Conservation (phyloP, 2,113 vertebrate genomes). For the Puffinus mauretanicus region DNA sequence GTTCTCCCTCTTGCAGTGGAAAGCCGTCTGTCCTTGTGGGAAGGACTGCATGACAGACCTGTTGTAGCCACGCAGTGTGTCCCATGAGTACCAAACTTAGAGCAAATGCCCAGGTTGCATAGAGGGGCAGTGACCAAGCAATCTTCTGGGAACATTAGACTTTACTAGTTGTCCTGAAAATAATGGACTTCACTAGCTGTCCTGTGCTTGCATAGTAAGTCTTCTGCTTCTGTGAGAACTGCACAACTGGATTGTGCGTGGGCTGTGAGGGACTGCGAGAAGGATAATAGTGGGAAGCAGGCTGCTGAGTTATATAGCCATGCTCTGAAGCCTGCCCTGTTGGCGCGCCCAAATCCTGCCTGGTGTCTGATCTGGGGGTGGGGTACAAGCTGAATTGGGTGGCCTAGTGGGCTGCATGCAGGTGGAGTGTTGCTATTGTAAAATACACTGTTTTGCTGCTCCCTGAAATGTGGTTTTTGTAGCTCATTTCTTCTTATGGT, state of each 20-base stretch:
- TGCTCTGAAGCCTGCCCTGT: not conserved
- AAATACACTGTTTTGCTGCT: not conserved
- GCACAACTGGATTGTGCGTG: not conserved
- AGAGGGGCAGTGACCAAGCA: not conserved
- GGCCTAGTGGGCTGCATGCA: not conserved
- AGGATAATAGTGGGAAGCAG: not conserved
- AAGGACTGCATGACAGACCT: accelerated
- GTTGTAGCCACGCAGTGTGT: not conserved
- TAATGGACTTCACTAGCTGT: accelerated
- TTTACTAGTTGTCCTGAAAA: not conserved
- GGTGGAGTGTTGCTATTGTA: not conserved
- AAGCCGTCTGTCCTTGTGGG: accelerated
- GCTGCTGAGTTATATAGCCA: not conserved
- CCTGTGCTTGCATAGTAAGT: not conserved
- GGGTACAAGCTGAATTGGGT: not conserved
- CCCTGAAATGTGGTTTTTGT: not conserved
- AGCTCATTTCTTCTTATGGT: not conserved
- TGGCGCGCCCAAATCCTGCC: not conserved
- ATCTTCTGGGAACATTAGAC: accelerated
- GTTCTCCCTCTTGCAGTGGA: not conserved
- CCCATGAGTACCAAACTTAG: not conserved
- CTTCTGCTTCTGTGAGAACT: not conserved
- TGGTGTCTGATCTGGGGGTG: not conserved
- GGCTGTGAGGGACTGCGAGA: not conserved
- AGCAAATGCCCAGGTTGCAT: not conserved